Conservation (phyloP, 2,113 vertebrate genomes). For the Globicephala melas region DNA sequence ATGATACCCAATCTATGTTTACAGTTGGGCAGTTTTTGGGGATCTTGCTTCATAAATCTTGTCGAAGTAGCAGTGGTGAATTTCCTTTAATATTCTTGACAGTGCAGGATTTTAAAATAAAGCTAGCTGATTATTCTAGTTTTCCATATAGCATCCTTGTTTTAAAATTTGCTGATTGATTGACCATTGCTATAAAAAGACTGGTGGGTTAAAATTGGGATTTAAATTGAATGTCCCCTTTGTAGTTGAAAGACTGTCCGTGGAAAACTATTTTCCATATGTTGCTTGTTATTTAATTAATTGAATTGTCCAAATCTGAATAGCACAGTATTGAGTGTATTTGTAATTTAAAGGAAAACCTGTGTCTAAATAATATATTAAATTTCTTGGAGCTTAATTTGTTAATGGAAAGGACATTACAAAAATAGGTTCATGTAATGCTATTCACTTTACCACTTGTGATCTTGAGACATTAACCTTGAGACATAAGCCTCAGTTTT, state of each 20-base stretch:
- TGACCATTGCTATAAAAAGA: not conserved
- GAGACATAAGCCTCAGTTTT: not conserved
- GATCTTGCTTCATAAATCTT: constrained; percentile 4
- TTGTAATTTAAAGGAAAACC: not conserved
- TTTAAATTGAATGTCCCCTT: not conserved
- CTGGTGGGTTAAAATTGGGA: not conserved
- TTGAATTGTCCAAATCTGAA: not conserved
- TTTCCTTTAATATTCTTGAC: not conserved
- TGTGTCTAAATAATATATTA: not conserved
- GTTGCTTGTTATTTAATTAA: not conserved
- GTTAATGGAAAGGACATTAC: not conserved
- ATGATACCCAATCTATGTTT: not conserved
- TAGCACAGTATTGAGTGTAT: not conserved
- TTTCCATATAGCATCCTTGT: not conserved
- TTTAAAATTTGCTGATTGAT: not conserved
- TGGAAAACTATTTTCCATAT: not conserved
- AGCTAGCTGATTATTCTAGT: not conserved
- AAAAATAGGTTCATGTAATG: not conserved
- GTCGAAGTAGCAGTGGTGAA: not conserved
- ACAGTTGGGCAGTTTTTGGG: not conserved
- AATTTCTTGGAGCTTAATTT: not conserved
- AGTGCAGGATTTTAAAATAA: constrained; percentile 7
- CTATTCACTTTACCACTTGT: not conserved
- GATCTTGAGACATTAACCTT: not conserved
- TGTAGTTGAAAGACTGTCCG: not conserved